These are phyloP conservation scores for Setipinna tenuifilis DNA, from an alignment of 2,797 vertebrate genomes.

Conservation along the genomic window DNA sequence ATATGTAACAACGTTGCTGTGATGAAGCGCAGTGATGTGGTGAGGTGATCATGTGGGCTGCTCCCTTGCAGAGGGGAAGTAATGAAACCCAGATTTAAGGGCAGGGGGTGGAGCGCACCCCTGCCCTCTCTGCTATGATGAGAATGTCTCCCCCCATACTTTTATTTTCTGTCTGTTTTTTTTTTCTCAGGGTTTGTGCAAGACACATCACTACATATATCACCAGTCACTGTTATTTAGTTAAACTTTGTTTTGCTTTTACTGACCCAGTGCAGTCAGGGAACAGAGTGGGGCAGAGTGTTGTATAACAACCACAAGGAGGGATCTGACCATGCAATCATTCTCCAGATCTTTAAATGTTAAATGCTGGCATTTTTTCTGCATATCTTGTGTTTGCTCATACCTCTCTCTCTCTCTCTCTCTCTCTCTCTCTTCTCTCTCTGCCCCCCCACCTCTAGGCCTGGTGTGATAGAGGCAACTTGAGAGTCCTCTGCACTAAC, in stretches of 20 bases:
- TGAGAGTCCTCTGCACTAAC: not conserved
- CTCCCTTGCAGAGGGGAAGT: constrained; percentile 31
- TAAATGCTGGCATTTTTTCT: not conserved
- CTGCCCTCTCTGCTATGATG: constrained; percentile 29
- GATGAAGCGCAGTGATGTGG: not conserved
- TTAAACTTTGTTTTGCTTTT: constrained; percentile 6
- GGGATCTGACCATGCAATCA: not conserved
- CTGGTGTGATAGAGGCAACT: not conserved
- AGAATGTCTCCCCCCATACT: constrained; percentile 33
- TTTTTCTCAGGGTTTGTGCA: not conserved
- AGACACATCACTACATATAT: not conserved
- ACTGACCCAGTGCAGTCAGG: not conserved
- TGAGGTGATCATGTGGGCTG: not conserved
- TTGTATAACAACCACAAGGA: constrained; percentile 7
- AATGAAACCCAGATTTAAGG: constrained; percentile 49
- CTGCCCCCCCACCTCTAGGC: constrained; percentile 54
- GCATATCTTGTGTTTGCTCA: not conserved
- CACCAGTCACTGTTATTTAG: not conserved
- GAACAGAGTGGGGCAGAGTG: constrained; percentile 28
- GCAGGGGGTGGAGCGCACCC: constrained; percentile 16
- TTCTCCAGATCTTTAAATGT: not conserved
- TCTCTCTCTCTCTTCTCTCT: not conserved
- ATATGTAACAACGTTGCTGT: not conserved
- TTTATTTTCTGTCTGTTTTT: not conserved
- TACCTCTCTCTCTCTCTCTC: not conserved